Base-by-base conservation (phyloP, 2,113 vertebrate genomes). In the Pardalotus punctatus region DNA sequence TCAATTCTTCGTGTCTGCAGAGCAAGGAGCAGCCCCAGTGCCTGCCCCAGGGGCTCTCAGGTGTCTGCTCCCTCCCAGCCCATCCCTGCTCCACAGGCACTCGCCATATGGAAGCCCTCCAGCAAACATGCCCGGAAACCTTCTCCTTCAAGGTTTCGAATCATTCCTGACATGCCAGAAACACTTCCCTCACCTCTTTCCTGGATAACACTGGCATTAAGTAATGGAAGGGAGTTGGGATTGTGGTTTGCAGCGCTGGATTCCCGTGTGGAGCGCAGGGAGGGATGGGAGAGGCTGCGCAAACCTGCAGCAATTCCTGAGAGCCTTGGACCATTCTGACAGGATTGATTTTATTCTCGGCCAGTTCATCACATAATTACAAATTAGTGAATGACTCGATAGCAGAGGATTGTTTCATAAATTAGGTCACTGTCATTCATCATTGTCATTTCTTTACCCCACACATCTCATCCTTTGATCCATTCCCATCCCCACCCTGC, bases 401-500 rank as follows among this genome's bases (percentile, higher is more conserved):
- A 83, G 65, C 72, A 77, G 69, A 86, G 86, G 54, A 96, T 65
- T 88, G 79, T 86, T 97, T 51, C 65, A 77, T 79, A 90, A 97
- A 97, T 97, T 96, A 97, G 91, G 97, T 96, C 85, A 73, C 92
- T 96, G 94, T 87, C 97, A 93, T 76, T 96, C 92, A 89, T 93
- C 92, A 82, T 96, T 95, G 64, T 16, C 42, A 84, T 97, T 96
- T 89, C 72, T 92, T 96, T 90, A 74, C 88, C 81, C 90, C 91
- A 65, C 81, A 74, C 50, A 94, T 86, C 89, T 90, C 78, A 61
- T 81, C 73, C 86, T 81, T 66, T 51, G 53, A 88, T 84, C 81
- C 27, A 6, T 69, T 89, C 83, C 77, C 79, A 12, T 60, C 62
- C 56, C 88, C 43, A 35, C 71, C 45, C 40, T 87, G 62, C 69